Percentiles rank a stretch among this genome's conserved stretches.
phyloP scores from a whole-genome alignment of 1,140 invertebrate species.

The Sycophila sp. region DNA sequence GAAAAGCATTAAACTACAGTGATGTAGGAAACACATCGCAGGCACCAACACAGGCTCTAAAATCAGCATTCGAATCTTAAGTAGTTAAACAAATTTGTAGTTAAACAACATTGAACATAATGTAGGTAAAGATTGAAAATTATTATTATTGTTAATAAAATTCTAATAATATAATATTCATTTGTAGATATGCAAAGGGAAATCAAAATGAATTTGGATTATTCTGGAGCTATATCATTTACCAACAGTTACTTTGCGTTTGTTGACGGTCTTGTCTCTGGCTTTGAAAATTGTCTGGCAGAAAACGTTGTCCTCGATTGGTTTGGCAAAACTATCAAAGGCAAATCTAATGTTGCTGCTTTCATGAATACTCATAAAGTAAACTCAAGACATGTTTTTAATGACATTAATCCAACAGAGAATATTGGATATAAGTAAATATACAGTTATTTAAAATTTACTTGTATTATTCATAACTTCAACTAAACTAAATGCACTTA shows the following conservation, averaged over 20 bases:
- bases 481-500: too few species aligned
- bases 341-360: constrained; percentile 48
- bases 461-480: too few species aligned
- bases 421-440: constrained; percentile 40
- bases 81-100: too few species aligned
- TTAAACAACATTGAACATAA: too few species aligned
- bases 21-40: not conserved
- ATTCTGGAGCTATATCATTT: constrained; percentile 48
- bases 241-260: constrained; percentile 52
- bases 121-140: not conserved
- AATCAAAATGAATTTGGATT: constrained; percentile 31
- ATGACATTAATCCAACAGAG: constrained; percentile 42
- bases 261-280: constrained; percentile 49
- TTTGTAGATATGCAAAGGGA: not conserved
- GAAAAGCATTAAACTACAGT: constrained; percentile 2
- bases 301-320: constrained; percentile 55
- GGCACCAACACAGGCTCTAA: not conserved
- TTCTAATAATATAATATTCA: not conserved
- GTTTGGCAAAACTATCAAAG: constrained; percentile 55
- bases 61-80: not conserved
- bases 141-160: not conserved
- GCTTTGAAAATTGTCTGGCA: constrained; percentile 50
- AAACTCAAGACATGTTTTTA: constrained; percentile 47
- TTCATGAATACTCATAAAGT: constrained; percentile 53
- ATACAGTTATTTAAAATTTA: not conserved